Base-by-base conservation (phyloP, 2,888 invertebrate species). In the Nomada flava region DNA sequence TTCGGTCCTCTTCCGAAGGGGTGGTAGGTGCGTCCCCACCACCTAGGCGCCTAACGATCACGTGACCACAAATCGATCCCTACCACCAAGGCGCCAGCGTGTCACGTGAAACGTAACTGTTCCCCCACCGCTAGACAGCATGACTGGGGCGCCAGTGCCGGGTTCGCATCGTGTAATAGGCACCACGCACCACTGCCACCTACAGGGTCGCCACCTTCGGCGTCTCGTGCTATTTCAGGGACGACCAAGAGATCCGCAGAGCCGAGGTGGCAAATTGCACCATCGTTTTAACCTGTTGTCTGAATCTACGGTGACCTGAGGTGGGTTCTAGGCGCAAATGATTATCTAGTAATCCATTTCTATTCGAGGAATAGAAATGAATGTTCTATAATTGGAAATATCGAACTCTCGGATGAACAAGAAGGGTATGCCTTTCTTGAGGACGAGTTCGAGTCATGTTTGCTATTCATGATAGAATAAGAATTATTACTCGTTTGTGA, bases 121-220 rank as follows among this genome's bases (percentile, higher is more conserved):
- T 26, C 80, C 82, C 79, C 82, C 81, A 70, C 76, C 71, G 44
- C 5, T 0, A 15, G 13, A 91, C 50, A 89, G 85, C 77, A 94
- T 94, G 20, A 93, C 91, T 65, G 91, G 90, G 76, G 91, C 91
- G 77, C 77, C 84, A 82, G 86, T 84, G 77, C 70, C 57, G 68
- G 92, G 73, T 90, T 89, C 67, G 93, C 91, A 72, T 92, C 92
- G 90, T 94, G 94, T 90, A 94, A 93, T 79, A 76, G 74, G 71
- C 87, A 85, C 69, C 79, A 55, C 3, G 55, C 26, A 36, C 64
- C 36, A 62, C 77, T 72, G 55, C 65, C 68, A 80, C 23, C 70
- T 74, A 67, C 78, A 59, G 80, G 70, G 26, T 64, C 73, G 69
- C 72, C 76, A 80, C 80, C 70, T 77, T 81, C 57, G 55, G 53